Percentiles rank a stretch among this genome's conserved stretches.
Conservation (phyloP, 2,113 vertebrate genomes). For the Pungitius pungitius region DNA sequence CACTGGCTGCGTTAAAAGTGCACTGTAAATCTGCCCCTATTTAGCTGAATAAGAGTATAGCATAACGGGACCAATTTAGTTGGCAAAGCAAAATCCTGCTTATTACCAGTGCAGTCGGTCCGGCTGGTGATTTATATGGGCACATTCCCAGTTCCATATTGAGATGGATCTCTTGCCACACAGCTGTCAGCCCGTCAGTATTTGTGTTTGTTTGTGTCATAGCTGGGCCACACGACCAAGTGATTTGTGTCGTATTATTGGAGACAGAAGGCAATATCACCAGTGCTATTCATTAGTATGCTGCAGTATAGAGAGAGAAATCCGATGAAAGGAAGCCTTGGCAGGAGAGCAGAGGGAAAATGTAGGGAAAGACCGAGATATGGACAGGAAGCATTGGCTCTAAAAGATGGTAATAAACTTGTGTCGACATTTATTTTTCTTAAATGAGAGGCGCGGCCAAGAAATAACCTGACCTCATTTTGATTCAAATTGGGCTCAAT, state of each 20-base stretch:
- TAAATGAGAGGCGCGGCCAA: neutral
- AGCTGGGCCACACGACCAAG: slow-evolving; percentile 40
- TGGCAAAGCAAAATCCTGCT: slow-evolving; percentile 34
- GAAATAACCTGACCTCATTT: neutral
- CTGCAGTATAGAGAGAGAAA: slow-evolving; percentile 55
- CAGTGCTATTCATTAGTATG: slow-evolving; percentile 65
- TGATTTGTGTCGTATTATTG: slow-evolving; percentile 65
- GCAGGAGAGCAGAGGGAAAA: slow-evolving; percentile 30
- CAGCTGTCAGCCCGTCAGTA: slow-evolving; percentile 57
- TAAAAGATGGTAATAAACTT: neutral
- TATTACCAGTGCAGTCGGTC: slow-evolving; percentile 34
- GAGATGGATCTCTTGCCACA: slow-evolving; percentile 63
- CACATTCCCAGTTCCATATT: slow-evolving; percentile 52
- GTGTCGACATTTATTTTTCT: neutral
- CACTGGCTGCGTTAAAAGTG: slow-evolving; percentile 34
- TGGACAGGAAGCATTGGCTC: slow-evolving; percentile 18
- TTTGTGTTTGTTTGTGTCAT: slow-evolving; percentile 69
- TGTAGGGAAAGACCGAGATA: slow-evolving; percentile 17
- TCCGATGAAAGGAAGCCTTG: slow-evolving; percentile 62
- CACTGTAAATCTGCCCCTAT: slow-evolving; percentile 27
- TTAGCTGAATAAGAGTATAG: slow-evolving; percentile 31
- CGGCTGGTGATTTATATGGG: slow-evolving; percentile 57
- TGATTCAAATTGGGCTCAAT: slow-evolving; percentile 11
- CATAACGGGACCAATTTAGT: slow-evolving; percentile 42
- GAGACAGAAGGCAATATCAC: slow-evolving; percentile 60